Conservation (phyloP, 2,797 vertebrate genomes). For the Coilia nasus region DNA sequence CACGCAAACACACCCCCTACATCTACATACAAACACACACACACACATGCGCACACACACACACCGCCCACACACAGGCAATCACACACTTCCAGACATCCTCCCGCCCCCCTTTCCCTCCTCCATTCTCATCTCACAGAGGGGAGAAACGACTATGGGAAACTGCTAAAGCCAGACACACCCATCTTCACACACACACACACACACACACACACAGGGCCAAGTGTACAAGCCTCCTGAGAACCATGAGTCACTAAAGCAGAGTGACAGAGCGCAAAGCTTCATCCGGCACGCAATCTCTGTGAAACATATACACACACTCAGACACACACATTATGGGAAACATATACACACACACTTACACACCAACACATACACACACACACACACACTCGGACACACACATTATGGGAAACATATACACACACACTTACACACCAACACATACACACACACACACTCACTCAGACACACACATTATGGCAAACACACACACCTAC, state of each 20-base stretch:
- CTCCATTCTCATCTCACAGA: conserved; percentile 40
- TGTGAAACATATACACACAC: too few relatives aligned
- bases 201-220: conserved; percentile 21
- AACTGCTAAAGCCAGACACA: conserved; percentile 45
- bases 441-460: background rate
- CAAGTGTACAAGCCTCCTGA: conserved; percentile 31
- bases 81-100: background rate
- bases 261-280: conserved; percentile 43
- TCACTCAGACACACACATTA: background rate
- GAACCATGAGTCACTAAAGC: conserved; percentile 35
- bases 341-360: background rate
- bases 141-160: conserved; percentile 43
- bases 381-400: background rate
- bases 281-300: conserved; percentile 44
- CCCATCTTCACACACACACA: conserved; percentile 52
- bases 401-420: background rate
- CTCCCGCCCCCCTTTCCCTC: background rate
- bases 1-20: background rate
- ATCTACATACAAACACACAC: too few relatives aligned
- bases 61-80: background rate
- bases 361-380: background rate
- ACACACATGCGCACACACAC: background rate
- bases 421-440: too few relatives aligned
- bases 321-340: conserved; percentile 31
- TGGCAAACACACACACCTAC: too few relatives aligned